Percentiles rank a stretch among this genome's conserved stretches.
These are phyloP conservation scores for Ameiurus melas DNA, from an alignment of 2,113 vertebrate genomes.

Conservation along the genomic window DNA sequence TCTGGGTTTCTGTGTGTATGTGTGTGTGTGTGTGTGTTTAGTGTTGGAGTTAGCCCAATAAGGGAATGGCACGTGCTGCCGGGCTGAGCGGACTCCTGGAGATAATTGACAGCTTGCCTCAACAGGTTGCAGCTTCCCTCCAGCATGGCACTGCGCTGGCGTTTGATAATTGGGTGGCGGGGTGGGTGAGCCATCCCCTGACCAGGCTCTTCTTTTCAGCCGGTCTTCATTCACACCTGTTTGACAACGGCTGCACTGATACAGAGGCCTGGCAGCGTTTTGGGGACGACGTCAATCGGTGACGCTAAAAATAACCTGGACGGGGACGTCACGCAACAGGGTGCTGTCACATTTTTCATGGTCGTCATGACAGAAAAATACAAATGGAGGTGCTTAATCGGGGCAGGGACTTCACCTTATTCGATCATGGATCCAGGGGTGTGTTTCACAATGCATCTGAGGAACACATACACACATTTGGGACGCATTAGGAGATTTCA, in stretches of 20 bases:
- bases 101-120: conserved; percentile 55
- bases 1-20: conserved; percentile 45
- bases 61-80: conserved; percentile 42
- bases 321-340: conserved; percentile 14
- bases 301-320: conserved; percentile 64
- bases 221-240: conserved; percentile 52
- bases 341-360: neutral
- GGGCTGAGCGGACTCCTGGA: conserved; percentile 43
- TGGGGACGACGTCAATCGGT: conserved; percentile 56
- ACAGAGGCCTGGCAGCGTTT: conserved; percentile 39
- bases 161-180: conserved; percentile 69
- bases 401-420: neutral
- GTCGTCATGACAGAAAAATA: conserved; percentile 13
- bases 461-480: neutral
- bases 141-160: conserved; percentile 43
- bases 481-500: neutral
- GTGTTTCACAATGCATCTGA: neutral
- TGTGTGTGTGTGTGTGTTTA: conserved; percentile 8
- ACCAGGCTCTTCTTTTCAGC: conserved; percentile 56
- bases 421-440: neutral
- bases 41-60: conserved; percentile 34
- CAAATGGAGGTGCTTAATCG: neutral
- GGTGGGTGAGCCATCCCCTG: conserved; percentile 53
- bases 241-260: conserved; percentile 65
- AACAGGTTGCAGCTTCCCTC: conserved; percentile 53